Evolutionary conservation across 2,113 vertebrate species (phyloP), one percentile per base, ranked within the genome.

Genomic region (Vanacampus margaritifer): DNA sequence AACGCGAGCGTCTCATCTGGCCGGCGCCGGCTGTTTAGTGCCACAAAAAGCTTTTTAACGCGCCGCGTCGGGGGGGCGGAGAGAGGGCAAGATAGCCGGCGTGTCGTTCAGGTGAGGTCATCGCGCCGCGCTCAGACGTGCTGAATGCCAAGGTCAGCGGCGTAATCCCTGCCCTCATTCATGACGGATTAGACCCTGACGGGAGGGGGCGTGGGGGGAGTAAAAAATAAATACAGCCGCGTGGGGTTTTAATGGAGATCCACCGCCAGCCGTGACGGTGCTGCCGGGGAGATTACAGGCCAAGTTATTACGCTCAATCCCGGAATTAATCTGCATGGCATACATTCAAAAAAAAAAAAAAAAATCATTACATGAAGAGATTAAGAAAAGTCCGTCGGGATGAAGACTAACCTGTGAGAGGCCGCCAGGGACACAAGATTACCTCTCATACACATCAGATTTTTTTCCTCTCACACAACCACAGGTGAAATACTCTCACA

Each of bases 311-410:
- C 85, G 82, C 76, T 84, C 87, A 89, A 88, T 88, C 84, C 81
- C 78, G 78, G 91, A 91, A 89, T 91, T 91, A 91, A 91, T 91
- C 90, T 87, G 77, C 88, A 91, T 87, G 84, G 80, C 67, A 82
- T 84, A 86, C 54, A 56, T n/a, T 50, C 7, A n/a, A 48, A 48
- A 45, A 54, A 54, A 88, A 86, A 79, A 37, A 82, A 65, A 79
- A 84, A 88, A 87, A 82, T 88, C 86, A 88, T 87, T 90, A 90
- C 88, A 87, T 76, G 84, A 43, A 78, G 80, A 87, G 88, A 88
- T 89, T 88, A 87, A 87, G 78, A 79, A 84, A 81, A 73, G 64
- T 86, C 71, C 75, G 56, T 10, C 11, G 60, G 71, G 76, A 80
- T 62, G 64, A 74, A 80, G 5, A 57, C 54, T 28, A 57, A 57